A percentile compares a stretch with the other conserved stretches of the same genome.
Conservation (phyloP, 2,888 invertebrate genomes). For the Candidula unifasciata region DNA sequence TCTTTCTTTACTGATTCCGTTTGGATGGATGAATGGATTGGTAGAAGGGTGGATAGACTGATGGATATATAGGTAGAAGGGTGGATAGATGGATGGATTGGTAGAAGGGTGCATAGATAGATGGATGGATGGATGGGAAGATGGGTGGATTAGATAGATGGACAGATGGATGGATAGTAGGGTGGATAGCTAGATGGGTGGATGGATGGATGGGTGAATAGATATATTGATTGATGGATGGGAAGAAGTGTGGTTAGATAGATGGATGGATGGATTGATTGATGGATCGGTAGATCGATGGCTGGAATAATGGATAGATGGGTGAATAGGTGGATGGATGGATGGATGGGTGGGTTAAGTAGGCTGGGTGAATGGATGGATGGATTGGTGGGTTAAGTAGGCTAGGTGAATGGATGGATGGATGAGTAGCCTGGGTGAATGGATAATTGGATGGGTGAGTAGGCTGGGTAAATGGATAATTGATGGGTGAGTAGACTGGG, state of each 20-base stretch:
- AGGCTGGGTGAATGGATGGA: neutral
- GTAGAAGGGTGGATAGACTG: too few species aligned
- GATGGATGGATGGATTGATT: too few species aligned
- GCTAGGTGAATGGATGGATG: neutral
- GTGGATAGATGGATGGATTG: too few species aligned
- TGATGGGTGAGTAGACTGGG: neutral
- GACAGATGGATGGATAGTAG: neutral
- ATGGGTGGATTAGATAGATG: too few species aligned
- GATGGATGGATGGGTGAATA: neutral
- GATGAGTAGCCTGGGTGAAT: neutral
- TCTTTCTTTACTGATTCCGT: too few species aligned
- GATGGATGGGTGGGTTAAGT: neutral
- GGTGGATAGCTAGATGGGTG: neutral
- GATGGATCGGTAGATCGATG: neutral
- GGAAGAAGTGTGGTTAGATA: neutral
- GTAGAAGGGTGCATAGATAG: too few species aligned
- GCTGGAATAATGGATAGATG: neutral
- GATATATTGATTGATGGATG: neutral
- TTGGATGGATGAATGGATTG: too few species aligned
- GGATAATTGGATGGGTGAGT: too few species aligned
- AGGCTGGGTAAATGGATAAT: neutral
- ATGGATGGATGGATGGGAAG: too few species aligned
- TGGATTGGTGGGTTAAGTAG: neutral
- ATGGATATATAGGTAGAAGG: too few species aligned
- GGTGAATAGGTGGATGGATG: neutral